Evolutionary conservation across 35 echinoderm and acorn worm genomes (phyloP).

Genomic region (Lytechinus variegatus): DNA sequence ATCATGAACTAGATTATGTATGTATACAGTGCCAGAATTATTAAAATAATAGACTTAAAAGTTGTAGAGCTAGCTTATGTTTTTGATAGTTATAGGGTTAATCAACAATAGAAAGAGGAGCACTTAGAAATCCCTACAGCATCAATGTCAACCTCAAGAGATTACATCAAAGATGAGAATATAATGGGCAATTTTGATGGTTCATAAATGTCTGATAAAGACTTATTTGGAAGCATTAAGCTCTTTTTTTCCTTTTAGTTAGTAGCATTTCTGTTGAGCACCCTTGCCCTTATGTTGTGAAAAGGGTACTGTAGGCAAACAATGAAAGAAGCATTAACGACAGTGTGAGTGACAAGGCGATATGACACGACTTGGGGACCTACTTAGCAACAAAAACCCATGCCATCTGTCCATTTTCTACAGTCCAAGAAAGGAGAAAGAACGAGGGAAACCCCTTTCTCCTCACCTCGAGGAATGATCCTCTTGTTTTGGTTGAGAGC

Average conservation of each 20-base stretch:
- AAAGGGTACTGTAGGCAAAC: background rate
- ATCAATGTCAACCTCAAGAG: background rate
- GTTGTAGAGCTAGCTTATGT: background rate
- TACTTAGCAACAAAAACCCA: conserved; percentile 18
- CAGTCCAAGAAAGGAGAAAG: background rate
- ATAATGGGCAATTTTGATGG: background rate
- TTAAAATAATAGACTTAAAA: too few species aligned
- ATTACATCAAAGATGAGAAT: background rate
- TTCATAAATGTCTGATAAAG: background rate
- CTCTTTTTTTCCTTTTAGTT: background rate
- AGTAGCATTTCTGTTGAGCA: background rate
- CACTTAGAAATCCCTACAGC: background rate
- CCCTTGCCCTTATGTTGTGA: background rate
- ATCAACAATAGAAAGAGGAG: background rate
- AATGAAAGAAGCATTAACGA: background rate
- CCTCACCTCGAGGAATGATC: background rate
- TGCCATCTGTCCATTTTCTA: background rate
- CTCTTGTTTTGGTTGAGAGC: background rate
- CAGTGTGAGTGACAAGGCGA: conserved; percentile 15
- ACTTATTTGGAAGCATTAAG: background rate
- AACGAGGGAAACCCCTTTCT: background rate
- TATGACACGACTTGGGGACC: conserved; percentile 8
- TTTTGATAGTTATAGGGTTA: background rate
- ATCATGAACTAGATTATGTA: too few species aligned
- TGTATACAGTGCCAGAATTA: too few species aligned